A percentile compares a stretch with the other conserved stretches of the same genome.
Conservation (phyloP, 2,888 invertebrate species). For the Cerceris ruficornis region DNA sequence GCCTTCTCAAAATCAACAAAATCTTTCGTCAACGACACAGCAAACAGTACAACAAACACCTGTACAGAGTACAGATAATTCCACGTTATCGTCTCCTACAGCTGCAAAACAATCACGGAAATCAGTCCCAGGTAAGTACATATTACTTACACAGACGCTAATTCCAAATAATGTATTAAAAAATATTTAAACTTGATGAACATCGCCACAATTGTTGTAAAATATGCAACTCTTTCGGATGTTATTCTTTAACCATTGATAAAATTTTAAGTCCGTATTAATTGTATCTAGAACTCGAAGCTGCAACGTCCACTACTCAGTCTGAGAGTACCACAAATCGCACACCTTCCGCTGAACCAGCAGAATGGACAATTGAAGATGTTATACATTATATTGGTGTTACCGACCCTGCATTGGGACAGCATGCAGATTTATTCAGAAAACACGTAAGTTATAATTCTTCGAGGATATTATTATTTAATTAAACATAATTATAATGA, state of each 20-base stretch:
- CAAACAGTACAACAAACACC: conserved; percentile 61
- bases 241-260: background rate
- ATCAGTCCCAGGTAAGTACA: conserved; percentile 78
- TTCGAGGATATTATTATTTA: conserved; percentile 2
- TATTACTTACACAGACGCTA: background rate
- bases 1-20: conserved; percentile 79
- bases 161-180: background rate
- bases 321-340: conserved; percentile 78
- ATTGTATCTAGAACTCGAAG: conserved; percentile 83
- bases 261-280: conserved; percentile 4
- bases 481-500: background rate
- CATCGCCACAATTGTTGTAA: too few species aligned
- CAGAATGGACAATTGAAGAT: conserved; percentile 97
- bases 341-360: conserved; percentile 84
- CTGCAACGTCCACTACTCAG: conserved; percentile 87
- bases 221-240: background rate
- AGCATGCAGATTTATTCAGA: conserved; percentile 95
- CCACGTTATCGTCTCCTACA: conserved; percentile 63
- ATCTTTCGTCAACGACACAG: conserved; percentile 62
- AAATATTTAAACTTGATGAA: too few species aligned
- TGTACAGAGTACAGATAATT: conserved; percentile 52
- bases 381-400: conserved; percentile 95
- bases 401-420: conserved; percentile 91
- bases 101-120: conserved; percentile 80
- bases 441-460: conserved; percentile 90